Conservation (phyloP, 2,797 vertebrate species). For the Oreortyx pictus region DNA sequence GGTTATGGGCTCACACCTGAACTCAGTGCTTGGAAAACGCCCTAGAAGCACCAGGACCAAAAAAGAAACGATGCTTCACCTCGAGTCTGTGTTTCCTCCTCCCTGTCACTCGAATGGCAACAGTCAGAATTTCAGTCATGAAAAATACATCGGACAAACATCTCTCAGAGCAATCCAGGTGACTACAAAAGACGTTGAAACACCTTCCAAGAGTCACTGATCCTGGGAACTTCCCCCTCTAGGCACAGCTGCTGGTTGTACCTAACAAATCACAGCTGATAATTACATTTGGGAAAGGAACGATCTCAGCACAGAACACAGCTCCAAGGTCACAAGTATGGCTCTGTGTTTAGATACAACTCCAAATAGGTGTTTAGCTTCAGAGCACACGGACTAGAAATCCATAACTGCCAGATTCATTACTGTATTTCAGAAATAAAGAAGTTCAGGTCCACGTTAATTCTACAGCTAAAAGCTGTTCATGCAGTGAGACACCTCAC, state of each 20-base stretch:
- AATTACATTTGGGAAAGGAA: background rate
- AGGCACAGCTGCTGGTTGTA: background rate
- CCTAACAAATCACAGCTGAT: accelerated
- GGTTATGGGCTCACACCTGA: background rate
- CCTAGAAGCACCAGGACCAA: background rate
- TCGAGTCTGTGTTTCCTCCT: background rate
- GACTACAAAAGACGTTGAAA: background rate
- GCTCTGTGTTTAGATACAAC: background rate
- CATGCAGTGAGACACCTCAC: background rate
- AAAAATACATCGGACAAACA: background rate
- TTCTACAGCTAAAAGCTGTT: background rate
- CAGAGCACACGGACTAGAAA: background rate
- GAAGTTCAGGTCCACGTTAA: constrained; percentile 34
- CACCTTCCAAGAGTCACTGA: background rate
- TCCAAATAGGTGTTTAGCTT: constrained; percentile 21
- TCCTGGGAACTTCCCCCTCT: accelerated
- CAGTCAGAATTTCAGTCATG: background rate
- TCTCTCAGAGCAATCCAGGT: background rate
- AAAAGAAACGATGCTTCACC: background rate
- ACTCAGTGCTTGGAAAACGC: background rate
- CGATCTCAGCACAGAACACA: background rate
- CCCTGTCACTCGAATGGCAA: no score
- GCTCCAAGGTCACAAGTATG: constrained; percentile 11
- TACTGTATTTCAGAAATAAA: constrained; percentile 32
- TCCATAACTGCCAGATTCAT: constrained; percentile 25